Conservation (phyloP, 2,888 invertebrate genomes). For the Scotopteryx bipunctaria region DNA sequence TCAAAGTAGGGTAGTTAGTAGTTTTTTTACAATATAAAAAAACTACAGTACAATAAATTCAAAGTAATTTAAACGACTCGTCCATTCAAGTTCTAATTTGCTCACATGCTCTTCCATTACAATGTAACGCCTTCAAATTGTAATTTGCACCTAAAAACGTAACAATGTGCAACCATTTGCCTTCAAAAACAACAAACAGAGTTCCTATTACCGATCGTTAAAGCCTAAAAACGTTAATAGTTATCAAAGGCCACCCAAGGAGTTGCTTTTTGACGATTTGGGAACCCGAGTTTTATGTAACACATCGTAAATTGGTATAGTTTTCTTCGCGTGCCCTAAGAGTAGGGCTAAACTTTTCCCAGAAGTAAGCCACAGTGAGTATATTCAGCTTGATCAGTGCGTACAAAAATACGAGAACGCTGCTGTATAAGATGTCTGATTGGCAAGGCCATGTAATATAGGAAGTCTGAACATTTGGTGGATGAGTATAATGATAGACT, state of each 20-base stretch:
- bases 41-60: not conserved
- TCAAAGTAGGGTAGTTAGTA: too few relatives aligned
- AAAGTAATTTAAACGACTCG: constrained; percentile 5
- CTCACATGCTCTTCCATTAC: constrained; percentile 18
- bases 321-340: constrained; percentile 58
- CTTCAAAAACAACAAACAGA: constrained; percentile 61
- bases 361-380: constrained; percentile 45
- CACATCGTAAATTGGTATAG: constrained; percentile 73
- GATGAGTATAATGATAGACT: too few relatives aligned
- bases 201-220: constrained; percentile 67
- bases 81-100: constrained; percentile 8
- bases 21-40: too few relatives aligned
- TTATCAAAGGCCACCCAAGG: constrained; percentile 77
- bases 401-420: too few relatives aligned
- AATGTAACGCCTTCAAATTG: constrained; percentile 34
- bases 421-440: too few relatives aligned
- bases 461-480: too few relatives aligned
- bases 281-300: constrained; percentile 70
- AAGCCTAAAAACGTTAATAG: constrained; percentile 72
- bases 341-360: constrained; percentile 60
- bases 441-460: too few relatives aligned
- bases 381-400: constrained; percentile 5
- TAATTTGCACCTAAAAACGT: constrained; percentile 34
- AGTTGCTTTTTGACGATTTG: constrained; percentile 54
- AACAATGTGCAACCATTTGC: constrained; percentile 39